Conservation (phyloP, 1,140 invertebrate species). For the Dreissena polymorpha region DNA sequence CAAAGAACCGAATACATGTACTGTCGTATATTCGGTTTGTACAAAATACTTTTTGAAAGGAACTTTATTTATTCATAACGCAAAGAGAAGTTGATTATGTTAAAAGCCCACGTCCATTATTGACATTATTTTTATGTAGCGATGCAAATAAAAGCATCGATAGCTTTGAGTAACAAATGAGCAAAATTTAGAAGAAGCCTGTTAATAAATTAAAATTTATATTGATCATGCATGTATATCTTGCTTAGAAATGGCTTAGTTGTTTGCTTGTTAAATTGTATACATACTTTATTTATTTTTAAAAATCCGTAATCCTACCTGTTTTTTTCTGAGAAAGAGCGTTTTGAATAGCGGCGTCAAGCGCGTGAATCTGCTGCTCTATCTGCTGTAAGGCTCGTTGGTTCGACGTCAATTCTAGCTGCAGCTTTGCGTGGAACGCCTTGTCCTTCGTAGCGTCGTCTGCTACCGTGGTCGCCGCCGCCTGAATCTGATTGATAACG, state of each 20-base stretch:
- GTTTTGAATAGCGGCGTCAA: slow-evolving; percentile 15
- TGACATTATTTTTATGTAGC: no score
- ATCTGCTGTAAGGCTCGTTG: background rate
- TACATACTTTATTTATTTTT: no score
- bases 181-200: no score
- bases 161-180: no score
- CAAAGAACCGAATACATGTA: background rate
- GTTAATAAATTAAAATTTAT: background rate
- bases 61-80: no score
- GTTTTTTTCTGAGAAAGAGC: background rate
- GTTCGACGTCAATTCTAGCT: slow-evolving; percentile 14
- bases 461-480: background rate
- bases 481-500: slow-evolving; percentile 11
- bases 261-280: background rate
- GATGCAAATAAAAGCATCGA: no score
- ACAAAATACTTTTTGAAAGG: no score
- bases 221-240: background rate
- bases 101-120: no score
- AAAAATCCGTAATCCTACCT: slow-evolving; percentile 1
- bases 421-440: slow-evolving; percentile 9
- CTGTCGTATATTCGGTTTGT: no score
- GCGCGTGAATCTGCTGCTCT: slow-evolving; percentile 24
- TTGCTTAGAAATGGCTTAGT: background rate
- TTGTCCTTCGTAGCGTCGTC: background rate
- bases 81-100: no score